Conservation (phyloP, 2,113 vertebrate species). For the Pardalotus punctatus region DNA sequence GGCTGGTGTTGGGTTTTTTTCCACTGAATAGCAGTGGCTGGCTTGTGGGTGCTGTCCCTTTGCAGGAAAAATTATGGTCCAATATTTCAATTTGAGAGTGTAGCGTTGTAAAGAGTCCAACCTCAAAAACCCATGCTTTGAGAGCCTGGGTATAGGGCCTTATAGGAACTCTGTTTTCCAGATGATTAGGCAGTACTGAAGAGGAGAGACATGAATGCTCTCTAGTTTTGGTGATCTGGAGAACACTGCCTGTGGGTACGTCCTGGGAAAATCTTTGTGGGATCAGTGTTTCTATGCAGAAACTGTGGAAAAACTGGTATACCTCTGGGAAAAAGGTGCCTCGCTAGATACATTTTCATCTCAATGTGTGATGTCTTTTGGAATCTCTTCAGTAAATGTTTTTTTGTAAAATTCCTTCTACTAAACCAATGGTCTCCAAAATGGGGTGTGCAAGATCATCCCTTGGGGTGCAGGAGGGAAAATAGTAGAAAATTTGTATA, state of each 20-base stretch:
- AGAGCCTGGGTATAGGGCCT: not conserved
- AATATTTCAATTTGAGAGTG: not conserved
- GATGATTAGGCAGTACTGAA: not conserved
- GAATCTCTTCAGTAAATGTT: not conserved
- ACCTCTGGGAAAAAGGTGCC: not conserved
- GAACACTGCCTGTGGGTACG: not conserved
- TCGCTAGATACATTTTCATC: not conserved
- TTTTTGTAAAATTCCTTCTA: not conserved
- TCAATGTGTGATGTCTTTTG: not conserved
- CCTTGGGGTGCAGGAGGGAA: not conserved
- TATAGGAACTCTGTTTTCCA: not conserved
- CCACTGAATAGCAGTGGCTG: not conserved
- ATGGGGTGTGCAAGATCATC: not conserved
- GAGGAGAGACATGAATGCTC: not conserved
- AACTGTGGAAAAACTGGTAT: not conserved
- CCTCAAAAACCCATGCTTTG: not conserved
- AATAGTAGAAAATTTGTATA: not conserved
- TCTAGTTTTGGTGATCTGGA: not conserved
- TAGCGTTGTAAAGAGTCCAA: not conserved
- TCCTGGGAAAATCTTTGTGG: not conserved
- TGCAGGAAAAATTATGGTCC: not conserved
- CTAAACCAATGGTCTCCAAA: not conserved
- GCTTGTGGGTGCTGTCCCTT: not conserved
- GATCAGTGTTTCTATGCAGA: not conserved
- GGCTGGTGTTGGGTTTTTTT: rapidly evolving